Percentiles rank a stretch among this genome's conserved stretches.
These are phyloP conservation scores for Zaprionus lineosus DNA, from an alignment of 2,888 invertebrate species.

Conservation along the genomic window DNA sequence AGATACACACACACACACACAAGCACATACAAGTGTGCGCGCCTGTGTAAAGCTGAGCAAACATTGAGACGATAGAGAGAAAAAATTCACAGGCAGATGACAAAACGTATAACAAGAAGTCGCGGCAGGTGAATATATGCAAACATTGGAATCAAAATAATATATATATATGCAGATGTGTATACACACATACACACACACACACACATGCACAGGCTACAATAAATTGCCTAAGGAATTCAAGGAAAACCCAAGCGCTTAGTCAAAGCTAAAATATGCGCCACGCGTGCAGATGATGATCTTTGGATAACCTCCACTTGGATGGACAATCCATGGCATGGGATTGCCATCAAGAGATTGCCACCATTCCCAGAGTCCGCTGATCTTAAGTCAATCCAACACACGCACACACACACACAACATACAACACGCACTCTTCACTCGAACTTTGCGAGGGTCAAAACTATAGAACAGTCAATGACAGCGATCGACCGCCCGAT, in stretches of 20 bases:
- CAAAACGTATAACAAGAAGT: constrained; percentile 33
- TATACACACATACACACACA: constrained; percentile 1
- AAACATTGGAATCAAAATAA: constrained; percentile 36
- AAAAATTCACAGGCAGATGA: constrained; percentile 23
- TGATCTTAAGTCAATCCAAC: constrained; percentile 49
- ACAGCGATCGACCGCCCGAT: constrained; percentile 39
- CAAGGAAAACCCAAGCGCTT: constrained; percentile 67
- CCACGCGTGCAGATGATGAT: constrained; percentile 39
- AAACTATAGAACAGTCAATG: constrained; percentile 73
- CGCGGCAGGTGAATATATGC: constrained; percentile 47
- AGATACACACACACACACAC: background rate
- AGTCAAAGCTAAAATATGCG: constrained; percentile 66
- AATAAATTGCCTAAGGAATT: background rate
- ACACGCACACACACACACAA: background rate
- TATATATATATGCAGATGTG: constrained; percentile 1
- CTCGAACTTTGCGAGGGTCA: constrained; percentile 75
- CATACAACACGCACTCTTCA: constrained; percentile 17
- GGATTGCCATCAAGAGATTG: constrained; percentile 27
- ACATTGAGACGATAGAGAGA: constrained; percentile 23
- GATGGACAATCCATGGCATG: constrained; percentile 22
- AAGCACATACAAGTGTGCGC: constrained; percentile 9
- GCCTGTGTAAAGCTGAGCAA: constrained; percentile 32
- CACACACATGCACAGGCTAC: background rate
- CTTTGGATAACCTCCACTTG: constrained; percentile 27
- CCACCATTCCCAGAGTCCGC: constrained; percentile 71